phyloP scores from a whole-genome alignment of 2,797 vertebrate species.

The Carcharodon carcharias region DNA sequence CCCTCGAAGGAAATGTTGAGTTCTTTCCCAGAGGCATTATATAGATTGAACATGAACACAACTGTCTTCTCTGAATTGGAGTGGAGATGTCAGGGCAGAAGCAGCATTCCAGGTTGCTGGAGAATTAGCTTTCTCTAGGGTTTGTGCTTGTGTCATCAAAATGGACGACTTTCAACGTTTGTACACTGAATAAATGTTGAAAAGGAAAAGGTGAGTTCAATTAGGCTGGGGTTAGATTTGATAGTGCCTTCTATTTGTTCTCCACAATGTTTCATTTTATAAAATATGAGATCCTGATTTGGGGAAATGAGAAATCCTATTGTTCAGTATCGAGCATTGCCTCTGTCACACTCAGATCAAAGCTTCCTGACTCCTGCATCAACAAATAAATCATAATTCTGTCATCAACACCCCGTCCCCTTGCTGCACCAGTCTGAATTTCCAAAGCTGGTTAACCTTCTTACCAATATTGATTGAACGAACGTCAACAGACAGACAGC shows the following conservation, averaged over 20 bases:
- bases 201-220: not conserved
- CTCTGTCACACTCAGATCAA: not conserved
- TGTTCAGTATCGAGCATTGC: not conserved
- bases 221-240: not conserved
- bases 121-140: not conserved
- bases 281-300: not conserved
- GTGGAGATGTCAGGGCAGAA: not conserved
- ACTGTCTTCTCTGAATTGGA: not conserved
- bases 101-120: not conserved
- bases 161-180: not conserved
- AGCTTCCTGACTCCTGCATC: not conserved
- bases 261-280: not conserved
- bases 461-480: not conserved
- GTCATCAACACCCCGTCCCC: not conserved
- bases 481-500: not conserved
- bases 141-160: not conserved
- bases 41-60: not conserved
- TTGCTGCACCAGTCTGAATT: not conserved
- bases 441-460: not conserved
- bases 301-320: not conserved
- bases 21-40: not conserved
- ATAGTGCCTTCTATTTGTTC: not conserved
- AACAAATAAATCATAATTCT: not conserved
- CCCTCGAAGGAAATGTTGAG: not conserved
- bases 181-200: not conserved